phyloP scores from a whole-genome alignment of 2,888 invertebrate species.

The Ormia ochracea region DNA sequence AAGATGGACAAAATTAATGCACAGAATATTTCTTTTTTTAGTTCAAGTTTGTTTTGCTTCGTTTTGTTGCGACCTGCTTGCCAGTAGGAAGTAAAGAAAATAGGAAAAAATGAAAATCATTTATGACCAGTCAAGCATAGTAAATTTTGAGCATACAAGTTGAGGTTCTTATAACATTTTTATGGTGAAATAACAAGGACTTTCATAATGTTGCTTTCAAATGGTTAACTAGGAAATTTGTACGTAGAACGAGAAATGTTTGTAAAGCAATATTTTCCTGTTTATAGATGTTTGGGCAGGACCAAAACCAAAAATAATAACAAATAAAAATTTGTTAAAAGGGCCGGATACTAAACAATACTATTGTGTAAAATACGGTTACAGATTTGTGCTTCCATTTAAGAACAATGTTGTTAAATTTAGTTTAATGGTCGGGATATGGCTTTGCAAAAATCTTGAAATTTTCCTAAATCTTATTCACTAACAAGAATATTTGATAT shows the following conservation, averaged over 20 bases:
- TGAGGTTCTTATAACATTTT: background rate
- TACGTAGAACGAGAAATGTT: constrained; percentile 12
- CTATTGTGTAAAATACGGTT: no score
- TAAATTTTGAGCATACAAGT: constrained; percentile 15
- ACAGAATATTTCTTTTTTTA: background rate
- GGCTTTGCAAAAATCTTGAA: no score
- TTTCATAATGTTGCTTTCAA: background rate
- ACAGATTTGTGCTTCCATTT: no score
- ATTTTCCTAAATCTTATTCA: no score
- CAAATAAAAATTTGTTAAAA: no score
- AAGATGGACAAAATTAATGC: background rate
- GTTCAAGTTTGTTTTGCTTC: background rate
- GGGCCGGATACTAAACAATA: no score
- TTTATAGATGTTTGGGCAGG: background rate
- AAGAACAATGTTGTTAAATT: no score
- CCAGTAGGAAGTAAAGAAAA: no score
- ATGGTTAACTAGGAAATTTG: background rate
- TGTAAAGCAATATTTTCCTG: background rate
- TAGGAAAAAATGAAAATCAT: background rate
- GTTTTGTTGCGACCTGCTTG: constrained; percentile 12
- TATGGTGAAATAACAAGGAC: constrained; percentile 1
- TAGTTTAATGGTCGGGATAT: no score
- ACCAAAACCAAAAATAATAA: no score
- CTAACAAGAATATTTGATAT: no score
- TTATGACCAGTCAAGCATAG: constrained; percentile 38